These are phyloP conservation scores for Carlito syrichta DNA, from an alignment of 2,113 vertebrate genomes.

Conservation along the genomic window DNA sequence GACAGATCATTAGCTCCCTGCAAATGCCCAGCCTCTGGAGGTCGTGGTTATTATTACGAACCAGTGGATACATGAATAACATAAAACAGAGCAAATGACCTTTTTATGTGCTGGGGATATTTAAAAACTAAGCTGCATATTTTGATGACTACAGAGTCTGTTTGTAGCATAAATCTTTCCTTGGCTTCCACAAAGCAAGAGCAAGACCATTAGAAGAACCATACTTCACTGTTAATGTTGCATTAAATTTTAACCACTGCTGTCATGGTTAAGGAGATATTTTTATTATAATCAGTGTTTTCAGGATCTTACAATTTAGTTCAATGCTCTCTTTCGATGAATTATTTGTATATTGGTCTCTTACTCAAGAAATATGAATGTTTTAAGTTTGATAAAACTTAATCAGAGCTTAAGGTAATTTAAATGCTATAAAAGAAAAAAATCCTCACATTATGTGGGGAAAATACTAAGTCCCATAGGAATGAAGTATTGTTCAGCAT, in stretches of 20 bases:
- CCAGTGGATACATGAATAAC: conserved; percentile 58
- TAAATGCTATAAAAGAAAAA: conserved; percentile 52
- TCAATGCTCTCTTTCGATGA: neutral
- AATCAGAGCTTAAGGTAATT: conserved; percentile 43
- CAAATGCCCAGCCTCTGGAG: conserved; percentile 51
- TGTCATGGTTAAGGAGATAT: conserved; percentile 27
- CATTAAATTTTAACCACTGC: conserved; percentile 65
- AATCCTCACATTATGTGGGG: neutral
- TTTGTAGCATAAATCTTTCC: conserved; percentile 53
- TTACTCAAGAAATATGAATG: conserved; percentile 35
- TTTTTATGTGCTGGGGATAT: conserved; percentile 42
- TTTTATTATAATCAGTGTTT: conserved; percentile 45
- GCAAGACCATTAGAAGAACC: conserved; percentile 6
- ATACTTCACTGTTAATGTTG: conserved; percentile 43
- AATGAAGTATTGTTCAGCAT: conserved; percentile 1
- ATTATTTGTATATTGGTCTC: conserved; percentile 40
- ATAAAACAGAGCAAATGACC: conserved; percentile 55
- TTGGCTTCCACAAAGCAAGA: conserved; percentile 44
- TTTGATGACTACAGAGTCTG: conserved; percentile 40
- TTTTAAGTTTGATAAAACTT: conserved; percentile 20
- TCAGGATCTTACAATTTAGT: conserved; percentile 25
- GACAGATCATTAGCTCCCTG: conserved; percentile 56
- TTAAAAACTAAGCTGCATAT: conserved; percentile 49
- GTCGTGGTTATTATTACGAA: conserved; percentile 52
- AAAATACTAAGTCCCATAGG: neutral